Base-by-base conservation (phyloP, 2,113 vertebrate species). In the Centropus bengalensis region DNA sequence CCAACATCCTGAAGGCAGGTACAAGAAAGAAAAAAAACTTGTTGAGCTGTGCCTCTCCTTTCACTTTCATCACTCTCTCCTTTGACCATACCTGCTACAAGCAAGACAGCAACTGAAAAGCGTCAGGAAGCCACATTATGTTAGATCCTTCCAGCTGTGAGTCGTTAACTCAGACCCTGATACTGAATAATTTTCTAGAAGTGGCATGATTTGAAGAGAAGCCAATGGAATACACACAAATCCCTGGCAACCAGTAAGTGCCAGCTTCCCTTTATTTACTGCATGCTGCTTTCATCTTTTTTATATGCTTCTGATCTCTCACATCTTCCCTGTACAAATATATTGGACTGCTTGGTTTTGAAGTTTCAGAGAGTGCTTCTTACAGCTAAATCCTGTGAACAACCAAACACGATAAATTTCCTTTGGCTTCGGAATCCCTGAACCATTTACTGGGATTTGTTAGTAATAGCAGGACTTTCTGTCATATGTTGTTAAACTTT, bases 221-320 rank as follows among this genome's bases (percentile, higher is more conserved):
- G 3, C 45, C 55, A 28, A 63, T 85, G 93, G 88, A 92, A 80
- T 44, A 23, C 3, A 45, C 32, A 63, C 47, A 89, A 66, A 82
- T 51, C 45, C 14, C 38, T 75, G 62, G 40, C 56, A 69, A 38
- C 44, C 83, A 84, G 93, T 92, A 95, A 96, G 93, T 92, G 77
- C 49, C 4, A 19, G 32, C 44, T 91, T 73, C 38, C 38, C 24
- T 95, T 74, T 80, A 52, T 45, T 52, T 69, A 23, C 58, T 63
- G 16, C 27, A 78, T 28, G 8, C 4, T 32, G 8, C 7, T 76
- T 44, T 49, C 15, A 8, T 14, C 13, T 15, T 38, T 60, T 28
- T 19, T 56, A n/a, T 36, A 8, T 27, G 13, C 26, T 42, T 45
- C 6, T 42, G 36, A 59, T 75, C 71, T 91, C 45, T 81, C 28